Evolutionary conservation across 2,888 invertebrate species (phyloP).

Genomic region (Cabera pusaria): DNA sequence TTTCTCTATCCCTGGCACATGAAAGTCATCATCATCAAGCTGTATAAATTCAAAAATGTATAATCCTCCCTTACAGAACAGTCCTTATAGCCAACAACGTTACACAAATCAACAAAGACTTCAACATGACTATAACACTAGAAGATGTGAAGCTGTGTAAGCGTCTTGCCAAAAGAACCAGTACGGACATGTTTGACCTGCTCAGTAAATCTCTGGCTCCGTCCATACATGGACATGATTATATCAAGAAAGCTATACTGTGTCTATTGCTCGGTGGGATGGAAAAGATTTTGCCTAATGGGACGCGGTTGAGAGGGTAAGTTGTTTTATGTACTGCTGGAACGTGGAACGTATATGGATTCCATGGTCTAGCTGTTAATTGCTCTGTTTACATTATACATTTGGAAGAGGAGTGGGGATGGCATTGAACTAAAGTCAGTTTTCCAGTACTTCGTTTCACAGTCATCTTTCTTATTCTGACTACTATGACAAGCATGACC

Average conservation of each 20-base stretch:
- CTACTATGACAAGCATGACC: too few relatives aligned
- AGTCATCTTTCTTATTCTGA: too few relatives aligned
- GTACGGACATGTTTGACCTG: constrained; percentile 93
- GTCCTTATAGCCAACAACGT: constrained; percentile 97
- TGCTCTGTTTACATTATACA: too few relatives aligned
- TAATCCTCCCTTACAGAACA: constrained; percentile 92
- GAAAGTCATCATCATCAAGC: too few relatives aligned
- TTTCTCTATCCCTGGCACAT: too few relatives aligned
- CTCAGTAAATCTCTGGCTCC: constrained; percentile 97
- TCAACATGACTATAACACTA: constrained; percentile 88
- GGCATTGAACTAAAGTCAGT: too few relatives aligned
- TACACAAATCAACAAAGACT: constrained; percentile 94
- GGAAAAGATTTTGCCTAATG: constrained; percentile 96
- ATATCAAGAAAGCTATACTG: constrained; percentile 97
- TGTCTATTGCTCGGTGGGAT: constrained; percentile 97
- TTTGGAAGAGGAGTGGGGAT: too few relatives aligned
- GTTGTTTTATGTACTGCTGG: too few relatives aligned
- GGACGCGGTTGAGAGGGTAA: constrained; percentile 94
- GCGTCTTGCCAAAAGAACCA: constrained; percentile 87
- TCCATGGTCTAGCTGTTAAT: too few relatives aligned
- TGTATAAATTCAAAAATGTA: too few relatives aligned
- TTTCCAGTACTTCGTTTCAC: too few relatives aligned
- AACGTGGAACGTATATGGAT: too few relatives aligned
- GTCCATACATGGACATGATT: constrained; percentile 98
- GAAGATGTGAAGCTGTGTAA: constrained; percentile 96